These are phyloP conservation scores for Neodiprion fabricii DNA, from an alignment of 1,140 invertebrate species.

Conservation along the genomic window DNA sequence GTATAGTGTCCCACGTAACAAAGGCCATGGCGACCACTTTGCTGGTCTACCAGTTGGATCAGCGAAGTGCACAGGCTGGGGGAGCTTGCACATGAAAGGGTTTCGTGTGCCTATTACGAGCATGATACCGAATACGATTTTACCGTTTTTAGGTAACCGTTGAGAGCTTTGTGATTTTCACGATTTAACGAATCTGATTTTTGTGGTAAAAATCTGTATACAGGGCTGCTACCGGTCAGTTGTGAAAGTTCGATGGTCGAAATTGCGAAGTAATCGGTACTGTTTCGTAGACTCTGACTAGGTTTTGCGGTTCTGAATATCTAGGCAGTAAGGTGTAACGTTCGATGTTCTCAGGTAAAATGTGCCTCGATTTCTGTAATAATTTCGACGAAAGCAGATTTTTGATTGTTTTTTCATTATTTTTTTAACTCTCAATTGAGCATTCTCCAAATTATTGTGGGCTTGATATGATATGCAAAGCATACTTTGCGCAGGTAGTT, in stretches of 20 bases:
- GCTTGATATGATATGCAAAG: no score
- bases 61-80: background rate
- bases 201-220: no score
- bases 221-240: no score
- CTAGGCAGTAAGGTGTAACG: conserved; percentile 12
- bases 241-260: no score
- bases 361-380: conserved; percentile 8
- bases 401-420: background rate
- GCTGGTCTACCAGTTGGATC: background rate
- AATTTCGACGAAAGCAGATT: background rate
- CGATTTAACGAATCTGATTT: no score
- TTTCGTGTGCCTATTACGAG: background rate
- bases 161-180: no score
- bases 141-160: background rate
- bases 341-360: conserved; percentile 14
- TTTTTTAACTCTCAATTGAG: background rate
- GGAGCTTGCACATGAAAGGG: background rate
- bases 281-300: no score
- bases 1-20: background rate
- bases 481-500: no score
- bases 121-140: background rate
- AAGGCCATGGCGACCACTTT: conserved; percentile 1
- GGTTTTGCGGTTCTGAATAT: background rate
- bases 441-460: background rate
- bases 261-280: no score